phyloP scores from a whole-genome alignment of 2,113 vertebrate species.

The Halcyon malimbica region DNA sequence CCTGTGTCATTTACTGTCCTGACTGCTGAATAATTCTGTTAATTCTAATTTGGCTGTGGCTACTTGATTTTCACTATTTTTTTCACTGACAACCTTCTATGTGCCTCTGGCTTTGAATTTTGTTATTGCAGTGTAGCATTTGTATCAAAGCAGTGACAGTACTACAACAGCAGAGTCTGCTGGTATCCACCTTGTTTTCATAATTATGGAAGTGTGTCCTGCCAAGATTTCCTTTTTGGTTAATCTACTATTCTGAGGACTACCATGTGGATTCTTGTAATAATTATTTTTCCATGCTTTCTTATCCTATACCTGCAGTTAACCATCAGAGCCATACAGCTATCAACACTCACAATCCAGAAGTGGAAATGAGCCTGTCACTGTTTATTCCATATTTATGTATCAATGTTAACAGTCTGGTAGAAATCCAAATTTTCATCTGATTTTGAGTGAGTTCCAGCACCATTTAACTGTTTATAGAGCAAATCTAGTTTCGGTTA shows the following conservation, averaged over 20 bases:
- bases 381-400: not conserved
- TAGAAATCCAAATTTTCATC: constrained; percentile 25
- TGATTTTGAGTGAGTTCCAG: constrained; percentile 18
- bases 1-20: not conserved
- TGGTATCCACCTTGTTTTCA: not conserved
- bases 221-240: not conserved
- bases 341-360: constrained; percentile 7
- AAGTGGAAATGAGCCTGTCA: constrained; percentile 36
- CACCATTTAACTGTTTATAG: not conserved
- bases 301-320: constrained; percentile 14
- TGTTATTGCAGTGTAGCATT: not conserved
- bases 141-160: not conserved
- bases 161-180: not conserved
- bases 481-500: not conserved
- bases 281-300: not conserved
- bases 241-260: not conserved
- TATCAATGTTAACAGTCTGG: not conserved
- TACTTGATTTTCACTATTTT: not conserved
- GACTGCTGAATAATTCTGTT: not conserved
- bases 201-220: not conserved
- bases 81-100: not conserved
- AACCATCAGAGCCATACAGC: not conserved
- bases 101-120: not conserved
- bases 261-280: not conserved
- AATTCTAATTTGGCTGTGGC: not conserved